phyloP scores from a whole-genome alignment of 64 coral and sea anemone genomes.

The Porites australiensis region DNA sequence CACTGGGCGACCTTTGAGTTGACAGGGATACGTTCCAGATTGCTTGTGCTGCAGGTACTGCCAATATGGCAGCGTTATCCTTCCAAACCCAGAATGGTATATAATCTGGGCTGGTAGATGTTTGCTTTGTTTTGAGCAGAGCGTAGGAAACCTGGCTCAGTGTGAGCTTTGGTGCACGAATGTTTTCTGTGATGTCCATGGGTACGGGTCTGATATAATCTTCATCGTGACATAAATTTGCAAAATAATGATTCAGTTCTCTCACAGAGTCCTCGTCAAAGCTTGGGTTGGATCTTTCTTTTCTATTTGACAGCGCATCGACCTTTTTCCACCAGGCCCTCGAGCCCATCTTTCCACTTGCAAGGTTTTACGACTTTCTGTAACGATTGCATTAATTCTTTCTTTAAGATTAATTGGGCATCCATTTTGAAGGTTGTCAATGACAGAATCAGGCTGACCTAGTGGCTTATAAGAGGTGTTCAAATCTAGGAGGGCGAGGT shows the following conservation, averaged over 20 bases:
- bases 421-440: no score
- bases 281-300: no score
- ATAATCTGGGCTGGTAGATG: not conserved
- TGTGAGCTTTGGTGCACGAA: not conserved
- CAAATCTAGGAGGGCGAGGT: no score
- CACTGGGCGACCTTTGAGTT: not conserved
- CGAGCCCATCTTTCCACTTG: constrained; percentile 19
- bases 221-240: not conserved
- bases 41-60: not conserved
- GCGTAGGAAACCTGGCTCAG: not conserved
- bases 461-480: no score
- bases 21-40: not conserved
- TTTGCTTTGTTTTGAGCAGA: not conserved
- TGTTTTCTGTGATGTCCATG: not conserved
- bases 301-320: not conserved
- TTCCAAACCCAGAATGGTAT: not conserved
- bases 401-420: no score
- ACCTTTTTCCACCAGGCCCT: constrained; percentile 45
- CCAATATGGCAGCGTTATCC: not conserved
- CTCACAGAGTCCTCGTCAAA: no score
- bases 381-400: not conserved
- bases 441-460: no score
- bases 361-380: constrained; percentile 12
- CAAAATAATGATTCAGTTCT: no score
- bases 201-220: not conserved